Percentiles rank a stretch among this genome's conserved stretches.
Conservation (phyloP, 2,113 vertebrate species). For the Gracilinanus agilis region DNA sequence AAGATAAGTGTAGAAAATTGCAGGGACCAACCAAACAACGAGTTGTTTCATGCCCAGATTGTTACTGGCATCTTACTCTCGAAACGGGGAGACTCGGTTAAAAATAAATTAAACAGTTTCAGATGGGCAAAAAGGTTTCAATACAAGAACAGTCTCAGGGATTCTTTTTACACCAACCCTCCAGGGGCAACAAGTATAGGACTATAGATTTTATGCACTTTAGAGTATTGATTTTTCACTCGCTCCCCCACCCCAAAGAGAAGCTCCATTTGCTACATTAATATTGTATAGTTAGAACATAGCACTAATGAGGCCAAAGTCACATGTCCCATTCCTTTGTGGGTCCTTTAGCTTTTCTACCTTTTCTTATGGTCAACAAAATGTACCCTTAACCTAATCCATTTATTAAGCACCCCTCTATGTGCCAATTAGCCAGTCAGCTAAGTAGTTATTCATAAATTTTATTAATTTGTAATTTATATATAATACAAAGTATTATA, state of each 20-base stretch:
- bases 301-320: not conserved
- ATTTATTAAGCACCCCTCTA: not conserved
- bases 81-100: constrained; percentile 28
- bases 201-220: constrained; percentile 2
- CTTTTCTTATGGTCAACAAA: not conserved
- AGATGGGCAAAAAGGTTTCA: constrained; percentile 46
- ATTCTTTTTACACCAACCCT: not conserved
- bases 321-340: not conserved
- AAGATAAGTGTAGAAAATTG: constrained; percentile 68
- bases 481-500: no score
- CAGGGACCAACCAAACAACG: constrained; percentile 54
- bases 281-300: constrained; percentile 6
- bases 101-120: constrained; percentile 61
- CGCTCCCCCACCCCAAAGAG: not conserved
- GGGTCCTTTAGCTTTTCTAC: not conserved
- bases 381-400: not conserved
- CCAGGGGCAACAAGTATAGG: not conserved
- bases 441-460: no score
- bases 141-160: constrained; percentile 50
- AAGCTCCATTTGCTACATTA: not conserved
- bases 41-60: constrained; percentile 58
- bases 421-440: not conserved
- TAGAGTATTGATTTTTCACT: not conserved
- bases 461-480: no score
- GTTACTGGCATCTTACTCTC: not conserved